phyloP scores from a whole-genome alignment of 1,140 invertebrate genomes.

The Hirudo medicinalis region DNA sequence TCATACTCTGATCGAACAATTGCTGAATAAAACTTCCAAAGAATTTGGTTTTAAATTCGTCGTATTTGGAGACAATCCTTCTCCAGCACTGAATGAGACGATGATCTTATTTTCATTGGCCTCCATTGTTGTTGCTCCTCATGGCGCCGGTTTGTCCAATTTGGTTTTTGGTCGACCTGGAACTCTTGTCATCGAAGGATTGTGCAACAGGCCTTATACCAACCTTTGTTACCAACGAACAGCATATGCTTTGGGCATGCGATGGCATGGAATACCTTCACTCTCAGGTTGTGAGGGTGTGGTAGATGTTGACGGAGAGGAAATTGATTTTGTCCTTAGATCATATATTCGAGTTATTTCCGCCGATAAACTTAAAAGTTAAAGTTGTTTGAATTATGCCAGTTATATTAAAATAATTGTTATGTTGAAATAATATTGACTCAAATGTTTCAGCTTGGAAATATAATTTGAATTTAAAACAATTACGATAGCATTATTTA shows the following conservation, averaged over 20 bases:
- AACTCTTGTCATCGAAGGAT: constrained; percentile 18
- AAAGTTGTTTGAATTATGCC: no score
- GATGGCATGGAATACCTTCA: constrained; percentile 8
- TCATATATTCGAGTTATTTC: no score
- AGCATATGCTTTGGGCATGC: constrained; percentile 12
- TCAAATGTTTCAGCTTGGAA: no score
- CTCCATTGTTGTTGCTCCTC: constrained; percentile 18
- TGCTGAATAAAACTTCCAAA: neutral
- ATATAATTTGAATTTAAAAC: no score
- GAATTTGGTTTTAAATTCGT: neutral
- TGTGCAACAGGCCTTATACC: constrained; percentile 9
- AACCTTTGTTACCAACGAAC: constrained; percentile 14
- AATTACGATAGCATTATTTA: no score
- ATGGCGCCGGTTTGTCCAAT: constrained; percentile 19
- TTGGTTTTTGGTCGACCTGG: constrained; percentile 14
- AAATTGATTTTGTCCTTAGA: no score
- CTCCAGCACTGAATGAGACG: constrained; percentile 14
- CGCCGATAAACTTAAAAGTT: no score
- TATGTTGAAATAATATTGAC: no score
- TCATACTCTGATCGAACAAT: neutral
- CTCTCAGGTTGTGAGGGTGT: neutral
- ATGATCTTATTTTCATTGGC: constrained; percentile 15
- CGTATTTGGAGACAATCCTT: constrained; percentile 13
- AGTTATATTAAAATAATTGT: no score
- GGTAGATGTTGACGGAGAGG: neutral